A percentile compares a stretch with the other conserved stretches of the same genome.
These are phyloP conservation scores for Machimus rusticus DNA, from an alignment of 2,888 invertebrate species.

Conservation along the genomic window DNA sequence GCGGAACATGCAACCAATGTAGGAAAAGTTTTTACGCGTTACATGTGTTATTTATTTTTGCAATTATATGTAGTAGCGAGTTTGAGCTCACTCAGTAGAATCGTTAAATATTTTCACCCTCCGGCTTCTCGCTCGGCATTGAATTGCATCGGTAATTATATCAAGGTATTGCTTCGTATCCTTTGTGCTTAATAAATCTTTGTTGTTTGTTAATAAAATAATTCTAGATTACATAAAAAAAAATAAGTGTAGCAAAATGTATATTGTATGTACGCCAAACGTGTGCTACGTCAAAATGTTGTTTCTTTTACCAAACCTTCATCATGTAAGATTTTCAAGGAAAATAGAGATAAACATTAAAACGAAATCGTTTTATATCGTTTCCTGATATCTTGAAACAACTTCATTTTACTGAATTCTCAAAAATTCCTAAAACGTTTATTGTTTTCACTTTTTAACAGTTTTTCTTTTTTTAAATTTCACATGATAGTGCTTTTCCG, in stretches of 20 bases:
- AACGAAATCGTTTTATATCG: too few species aligned
- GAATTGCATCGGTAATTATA: background rate
- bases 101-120: background rate
- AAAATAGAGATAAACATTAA: too few species aligned
- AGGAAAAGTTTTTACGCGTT: background rate
- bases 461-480: background rate
- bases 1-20: background rate
- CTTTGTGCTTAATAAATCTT: slow-evolving; percentile 43
- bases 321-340: background rate
- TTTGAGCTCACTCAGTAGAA: background rate
- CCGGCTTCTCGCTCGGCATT: background rate
- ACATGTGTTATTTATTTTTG: background rate
- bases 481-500: too few species aligned
- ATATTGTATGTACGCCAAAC: background rate
- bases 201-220: slow-evolving; percentile 44
- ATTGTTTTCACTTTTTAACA: background rate
- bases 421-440: background rate
- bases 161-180: background rate
- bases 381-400: too few species aligned
- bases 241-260: background rate
- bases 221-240: background rate
- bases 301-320: background rate
- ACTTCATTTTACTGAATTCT: too few species aligned
- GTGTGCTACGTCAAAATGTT: background rate
- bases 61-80: background rate